phyloP scores from a whole-genome alignment of 2,113 vertebrate species.

The Ammodytes marinus region DNA sequence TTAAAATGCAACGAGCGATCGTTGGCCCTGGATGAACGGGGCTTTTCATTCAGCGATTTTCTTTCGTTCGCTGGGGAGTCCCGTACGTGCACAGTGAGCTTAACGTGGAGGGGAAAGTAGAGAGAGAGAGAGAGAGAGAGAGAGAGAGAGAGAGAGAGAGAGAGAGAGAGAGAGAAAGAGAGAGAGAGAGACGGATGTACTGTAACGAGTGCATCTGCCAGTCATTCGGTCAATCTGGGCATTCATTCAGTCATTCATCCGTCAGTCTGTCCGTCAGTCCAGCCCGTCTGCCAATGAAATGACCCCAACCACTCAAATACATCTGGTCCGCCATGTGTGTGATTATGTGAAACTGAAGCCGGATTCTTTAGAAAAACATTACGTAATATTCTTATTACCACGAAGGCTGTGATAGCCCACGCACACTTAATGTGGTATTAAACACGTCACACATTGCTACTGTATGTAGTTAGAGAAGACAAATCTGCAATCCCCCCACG shows the following conservation, averaged over 20 bases:
- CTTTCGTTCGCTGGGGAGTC: slow-evolving; percentile 10
- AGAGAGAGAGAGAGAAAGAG: too few relatives aligned
- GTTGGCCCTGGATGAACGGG: slow-evolving; percentile 54
- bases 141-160: not conserved
- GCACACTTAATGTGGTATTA: not conserved
- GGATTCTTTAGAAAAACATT: not conserved
- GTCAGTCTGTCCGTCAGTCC: not conserved
- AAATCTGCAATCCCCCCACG: not conserved
- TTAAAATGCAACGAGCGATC: slow-evolving; percentile 62
- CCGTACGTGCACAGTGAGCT: not conserved
- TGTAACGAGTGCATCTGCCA: not conserved
- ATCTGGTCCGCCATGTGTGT: not conserved
- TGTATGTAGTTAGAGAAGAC: not conserved
- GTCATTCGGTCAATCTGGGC: not conserved
- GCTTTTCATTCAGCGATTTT: slow-evolving; percentile 55
- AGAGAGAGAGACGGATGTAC: not conserved
- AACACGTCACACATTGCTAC: not conserved
- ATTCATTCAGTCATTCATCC: not conserved
- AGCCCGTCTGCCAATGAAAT: not conserved
- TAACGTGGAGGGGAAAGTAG: not conserved
- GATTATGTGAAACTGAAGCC: not conserved
- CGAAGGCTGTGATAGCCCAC: not conserved
- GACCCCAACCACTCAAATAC: not conserved
- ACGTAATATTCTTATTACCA: not conserved
- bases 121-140: not conserved